Percentiles rank a stretch among this genome's conserved stretches.
Evolutionary conservation across 2,888 invertebrate species (phyloP).

Genomic region (Metallyticus violacea): DNA sequence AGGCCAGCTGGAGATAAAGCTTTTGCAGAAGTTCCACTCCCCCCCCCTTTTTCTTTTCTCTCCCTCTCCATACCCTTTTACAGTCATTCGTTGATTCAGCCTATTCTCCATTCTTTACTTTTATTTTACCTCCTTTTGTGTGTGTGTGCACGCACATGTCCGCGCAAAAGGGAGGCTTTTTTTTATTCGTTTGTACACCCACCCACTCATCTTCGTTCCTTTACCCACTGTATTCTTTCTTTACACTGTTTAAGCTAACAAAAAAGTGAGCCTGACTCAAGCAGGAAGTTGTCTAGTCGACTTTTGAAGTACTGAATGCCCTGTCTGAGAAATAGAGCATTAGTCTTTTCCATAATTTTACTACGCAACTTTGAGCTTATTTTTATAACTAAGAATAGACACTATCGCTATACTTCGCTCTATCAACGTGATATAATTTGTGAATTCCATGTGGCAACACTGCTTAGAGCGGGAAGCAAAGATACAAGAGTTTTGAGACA

Average conservation of each 20-base stretch:
- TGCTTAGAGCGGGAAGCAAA: no score
- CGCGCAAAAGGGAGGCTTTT: not conserved
- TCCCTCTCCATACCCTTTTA: not conserved
- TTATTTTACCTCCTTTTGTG: no score
- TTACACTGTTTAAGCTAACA: not conserved
- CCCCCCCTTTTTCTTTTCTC: not conserved
- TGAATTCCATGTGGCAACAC: no score
- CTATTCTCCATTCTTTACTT: not conserved
- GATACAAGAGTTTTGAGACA: no score
- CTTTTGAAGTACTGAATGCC: not conserved
- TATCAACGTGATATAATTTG: no score
- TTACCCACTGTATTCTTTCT: not conserved
- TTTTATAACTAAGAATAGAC: no score
- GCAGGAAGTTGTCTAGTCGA: not conserved
- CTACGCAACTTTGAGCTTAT: no score
- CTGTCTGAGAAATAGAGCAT: no score
- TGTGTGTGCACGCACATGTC: not conserved
- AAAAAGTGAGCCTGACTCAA: no score
- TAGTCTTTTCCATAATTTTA: no score
- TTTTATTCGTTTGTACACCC: not conserved
- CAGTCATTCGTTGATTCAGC: not conserved
- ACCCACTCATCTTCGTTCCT: not conserved
- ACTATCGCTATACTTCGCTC: no score
- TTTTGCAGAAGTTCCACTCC: not conserved
- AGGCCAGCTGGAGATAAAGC: not conserved